Conservation (phyloP, 2,888 invertebrate genomes). For the Molorchus minor region DNA sequence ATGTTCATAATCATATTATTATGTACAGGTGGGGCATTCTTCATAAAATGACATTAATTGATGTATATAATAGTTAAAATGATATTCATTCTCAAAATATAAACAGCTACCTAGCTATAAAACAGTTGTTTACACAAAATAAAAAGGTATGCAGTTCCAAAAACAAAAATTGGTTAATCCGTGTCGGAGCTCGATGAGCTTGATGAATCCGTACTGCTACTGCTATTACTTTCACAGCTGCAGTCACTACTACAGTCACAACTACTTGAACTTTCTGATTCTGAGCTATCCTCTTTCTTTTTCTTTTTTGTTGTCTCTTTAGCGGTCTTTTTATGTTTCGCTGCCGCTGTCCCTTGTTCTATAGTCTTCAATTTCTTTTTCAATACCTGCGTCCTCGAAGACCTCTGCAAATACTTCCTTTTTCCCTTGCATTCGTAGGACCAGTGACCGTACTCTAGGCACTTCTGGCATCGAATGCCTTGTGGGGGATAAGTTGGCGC, state of each 20-base stretch:
- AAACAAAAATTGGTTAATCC: too few relatives aligned
- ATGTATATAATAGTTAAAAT: too few relatives aligned
- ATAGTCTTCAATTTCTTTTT: conserved; percentile 71
- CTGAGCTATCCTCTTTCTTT: conserved; percentile 34
- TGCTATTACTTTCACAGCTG: conserved; percentile 31
- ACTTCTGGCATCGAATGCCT: conserved; percentile 90
- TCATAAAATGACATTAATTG: too few relatives aligned
- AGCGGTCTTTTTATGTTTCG: conserved; percentile 19
- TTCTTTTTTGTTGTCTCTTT: conserved; percentile 35
- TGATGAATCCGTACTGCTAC: conserved; percentile 27
- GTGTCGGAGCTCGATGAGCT: conserved; percentile 14
- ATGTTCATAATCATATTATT: too few relatives aligned
- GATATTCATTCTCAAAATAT: too few relatives aligned
- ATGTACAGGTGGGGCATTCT: too few relatives aligned
- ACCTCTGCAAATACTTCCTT: conserved; percentile 85
- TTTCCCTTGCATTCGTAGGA: conserved; percentile 93
- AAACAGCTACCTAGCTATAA: too few relatives aligned
- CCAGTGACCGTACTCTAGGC: conserved; percentile 92
- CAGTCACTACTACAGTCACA: conserved; percentile 39
- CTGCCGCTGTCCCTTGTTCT: conserved; percentile 46
- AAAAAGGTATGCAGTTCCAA: too few relatives aligned
- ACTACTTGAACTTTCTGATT: conserved; percentile 34
- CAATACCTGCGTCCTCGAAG: conserved; percentile 83
- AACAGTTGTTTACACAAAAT: too few relatives aligned
- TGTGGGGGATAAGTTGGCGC: conserved; percentile 74